Base-by-base conservation (phyloP, 2,888 invertebrate genomes). In the Scotopteryx bipunctaria region DNA sequence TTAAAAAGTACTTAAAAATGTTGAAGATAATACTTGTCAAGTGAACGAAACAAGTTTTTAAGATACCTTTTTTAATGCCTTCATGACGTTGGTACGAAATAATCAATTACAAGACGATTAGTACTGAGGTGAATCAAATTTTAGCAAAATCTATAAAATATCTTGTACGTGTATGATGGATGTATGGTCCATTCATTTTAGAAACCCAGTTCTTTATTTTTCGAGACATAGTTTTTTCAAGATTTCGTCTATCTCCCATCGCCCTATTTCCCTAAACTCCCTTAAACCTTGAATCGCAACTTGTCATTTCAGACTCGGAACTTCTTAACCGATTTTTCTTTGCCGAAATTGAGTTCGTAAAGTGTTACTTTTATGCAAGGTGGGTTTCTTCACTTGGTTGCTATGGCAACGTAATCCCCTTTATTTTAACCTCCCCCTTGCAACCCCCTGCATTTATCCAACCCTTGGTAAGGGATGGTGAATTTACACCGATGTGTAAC, bases 401-500 rank as follows among this genome's bases (percentile, higher is more conserved):
- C 57, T 66, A 76, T 80, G 69, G 78, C 69, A 74, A 87, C 87
- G 76, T 76, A 78, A 84, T 84, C 83, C 85, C 86, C 79, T 83
- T 83, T 81, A 83, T 83, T 86, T 81, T 78, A 80, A 73, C 33
- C 67, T 72, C 73, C 86, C 82, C 79, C 75, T 62, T 59, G 59
- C 69, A 72, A 36, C 49, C 71, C 77, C 71, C 65, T 63, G 61
- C 64, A 60, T 69, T 71, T 78, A 78, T 72, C 59, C 67, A 76
- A 69, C 64, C 63, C 69, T 71, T 61, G 25, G 42, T 9, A 29
- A 45, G 25, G 70, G 63, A 38, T 56, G 69, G 19, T 21, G 8
- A 32, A 56, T 60, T 86, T 56, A 86, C 83, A 86, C 81, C 78
- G 81, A 59, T 43, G 43, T 64, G 63, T 64, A 62, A 54, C 53